Evolutionary conservation across 2,888 invertebrate genomes (phyloP).

Genomic region (Xanthia icteritia): DNA sequence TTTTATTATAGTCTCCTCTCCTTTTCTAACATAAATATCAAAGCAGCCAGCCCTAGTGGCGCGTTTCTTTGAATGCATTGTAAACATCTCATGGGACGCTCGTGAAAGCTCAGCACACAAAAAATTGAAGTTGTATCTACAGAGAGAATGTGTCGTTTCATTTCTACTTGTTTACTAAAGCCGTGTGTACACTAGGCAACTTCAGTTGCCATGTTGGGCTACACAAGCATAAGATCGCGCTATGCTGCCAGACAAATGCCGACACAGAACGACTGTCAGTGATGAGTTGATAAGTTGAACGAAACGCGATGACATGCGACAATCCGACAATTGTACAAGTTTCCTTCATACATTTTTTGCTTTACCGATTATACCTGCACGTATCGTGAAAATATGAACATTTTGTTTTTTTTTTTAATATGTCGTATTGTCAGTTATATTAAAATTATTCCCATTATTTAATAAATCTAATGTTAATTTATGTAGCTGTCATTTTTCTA

Average conservation of each 20-base stretch:
- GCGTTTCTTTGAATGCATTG: constrained; percentile 61
- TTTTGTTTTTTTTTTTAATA: neutral
- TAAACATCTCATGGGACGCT: constrained; percentile 53
- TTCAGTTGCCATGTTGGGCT: neutral
- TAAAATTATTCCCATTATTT: neutral
- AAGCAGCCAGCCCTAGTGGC: constrained; percentile 39
- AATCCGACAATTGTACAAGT: neutral
- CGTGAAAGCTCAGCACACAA: constrained; percentile 64
- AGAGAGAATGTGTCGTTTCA: constrained; percentile 62
- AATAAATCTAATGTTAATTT: neutral
- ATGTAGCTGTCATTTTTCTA: neutral
- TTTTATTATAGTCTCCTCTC: too few relatives aligned
- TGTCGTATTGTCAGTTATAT: neutral
- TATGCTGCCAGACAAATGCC: neutral
- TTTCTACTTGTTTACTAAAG: constrained; percentile 53
- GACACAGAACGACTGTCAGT: neutral
- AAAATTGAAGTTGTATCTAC: constrained; percentile 54
- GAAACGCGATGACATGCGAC: constrained; percentile 3
- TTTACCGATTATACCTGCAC: neutral
- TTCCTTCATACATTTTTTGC: neutral
- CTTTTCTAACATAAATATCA: neutral
- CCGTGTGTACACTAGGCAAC: constrained; percentile 25
- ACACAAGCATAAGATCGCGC: neutral
- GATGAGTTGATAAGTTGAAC: too few relatives aligned
- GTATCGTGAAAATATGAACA: neutral